Evolutionary conservation across 1,140 invertebrate species (phyloP).

Genomic region (Ceratina japonica): DNA sequence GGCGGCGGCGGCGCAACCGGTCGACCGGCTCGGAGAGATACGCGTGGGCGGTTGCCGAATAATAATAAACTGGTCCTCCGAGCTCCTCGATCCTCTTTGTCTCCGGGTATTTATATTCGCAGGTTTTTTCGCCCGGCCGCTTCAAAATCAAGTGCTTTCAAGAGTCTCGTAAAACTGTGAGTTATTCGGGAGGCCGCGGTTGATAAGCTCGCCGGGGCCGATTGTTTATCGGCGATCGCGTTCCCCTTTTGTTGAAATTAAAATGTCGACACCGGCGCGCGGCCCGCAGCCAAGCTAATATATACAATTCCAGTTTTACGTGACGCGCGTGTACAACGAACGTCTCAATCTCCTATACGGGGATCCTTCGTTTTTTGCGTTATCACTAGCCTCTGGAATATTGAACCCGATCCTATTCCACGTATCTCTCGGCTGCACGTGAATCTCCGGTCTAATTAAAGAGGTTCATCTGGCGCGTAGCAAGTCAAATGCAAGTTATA

Average conservation of each 20-base stretch:
- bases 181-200: constrained; percentile 8
- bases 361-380: too few species aligned
- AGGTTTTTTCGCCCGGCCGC: constrained; percentile 1
- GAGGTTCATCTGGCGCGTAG: too few species aligned
- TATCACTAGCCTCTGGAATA: too few species aligned
- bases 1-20: constrained; percentile 57
- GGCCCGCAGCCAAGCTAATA: too few species aligned
- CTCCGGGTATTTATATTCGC: constrained; percentile 42
- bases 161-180: constrained; percentile 18
- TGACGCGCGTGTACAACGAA: too few species aligned
- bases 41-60: constrained; percentile 71
- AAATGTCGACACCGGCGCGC: not conserved
- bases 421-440: too few species aligned
- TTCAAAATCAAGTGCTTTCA: constrained; percentile 6
- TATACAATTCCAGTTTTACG: too few species aligned
- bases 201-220: not conserved
- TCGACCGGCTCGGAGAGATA: constrained; percentile 53
- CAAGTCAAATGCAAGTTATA: too few species aligned
- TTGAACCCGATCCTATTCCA: too few species aligned
- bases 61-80: constrained; percentile 68
- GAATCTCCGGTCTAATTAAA: too few species aligned
- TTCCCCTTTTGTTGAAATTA: constrained; percentile 3
- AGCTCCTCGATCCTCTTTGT: constrained; percentile 51
- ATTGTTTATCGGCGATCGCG: too few species aligned
- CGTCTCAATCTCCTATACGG: too few species aligned